phyloP scores from a whole-genome alignment of 2,797 vertebrate genomes.

The Anabas testudineus region DNA sequence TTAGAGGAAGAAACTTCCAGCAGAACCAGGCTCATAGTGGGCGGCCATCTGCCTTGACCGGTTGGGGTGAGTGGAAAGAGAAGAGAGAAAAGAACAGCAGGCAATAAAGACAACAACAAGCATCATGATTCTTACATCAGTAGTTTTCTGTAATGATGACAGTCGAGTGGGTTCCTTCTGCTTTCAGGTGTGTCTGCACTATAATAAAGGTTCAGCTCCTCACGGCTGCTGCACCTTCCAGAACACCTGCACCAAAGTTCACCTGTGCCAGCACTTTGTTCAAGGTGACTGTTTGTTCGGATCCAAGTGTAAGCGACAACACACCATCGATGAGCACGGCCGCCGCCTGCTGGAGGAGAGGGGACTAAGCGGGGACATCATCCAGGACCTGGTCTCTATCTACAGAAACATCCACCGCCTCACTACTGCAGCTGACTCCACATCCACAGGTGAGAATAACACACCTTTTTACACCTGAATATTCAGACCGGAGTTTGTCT shows the following conservation, averaged over 20 bases:
- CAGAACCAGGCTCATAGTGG: too few relatives aligned
- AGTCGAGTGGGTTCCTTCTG: too few relatives aligned
- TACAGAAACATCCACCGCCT: constrained; percentile 87
- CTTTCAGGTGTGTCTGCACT: too few relatives aligned
- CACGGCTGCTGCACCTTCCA: constrained; percentile 88
- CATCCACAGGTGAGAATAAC: constrained; percentile 27
- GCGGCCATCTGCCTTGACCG: too few relatives aligned
- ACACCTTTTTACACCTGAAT: too few relatives aligned
- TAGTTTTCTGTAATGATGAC: too few relatives aligned
- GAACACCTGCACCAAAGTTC: constrained; percentile 88
- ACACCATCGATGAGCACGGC: constrained; percentile 79
- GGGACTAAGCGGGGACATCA: constrained; percentile 80
- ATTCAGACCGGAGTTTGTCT: too few relatives aligned
- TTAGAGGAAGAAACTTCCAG: too few relatives aligned
- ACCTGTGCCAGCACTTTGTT: constrained; percentile 90
- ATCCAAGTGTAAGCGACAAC: constrained; percentile 85
- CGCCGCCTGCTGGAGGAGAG: constrained; percentile 84
- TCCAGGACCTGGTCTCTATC: constrained; percentile 82
- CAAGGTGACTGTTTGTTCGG: constrained; percentile 89
- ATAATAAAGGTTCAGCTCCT: constrained; percentile 89
- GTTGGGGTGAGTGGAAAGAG: too few relatives aligned
- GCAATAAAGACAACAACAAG: too few relatives aligned
- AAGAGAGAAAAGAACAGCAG: too few relatives aligned
- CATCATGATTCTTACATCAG: too few relatives aligned
- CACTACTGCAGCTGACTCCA: background rate